Evolutionary conservation across 2,113 vertebrate genomes (phyloP), one percentile per base, ranked within the genome.

Genomic region (Columba janthina): DNA sequence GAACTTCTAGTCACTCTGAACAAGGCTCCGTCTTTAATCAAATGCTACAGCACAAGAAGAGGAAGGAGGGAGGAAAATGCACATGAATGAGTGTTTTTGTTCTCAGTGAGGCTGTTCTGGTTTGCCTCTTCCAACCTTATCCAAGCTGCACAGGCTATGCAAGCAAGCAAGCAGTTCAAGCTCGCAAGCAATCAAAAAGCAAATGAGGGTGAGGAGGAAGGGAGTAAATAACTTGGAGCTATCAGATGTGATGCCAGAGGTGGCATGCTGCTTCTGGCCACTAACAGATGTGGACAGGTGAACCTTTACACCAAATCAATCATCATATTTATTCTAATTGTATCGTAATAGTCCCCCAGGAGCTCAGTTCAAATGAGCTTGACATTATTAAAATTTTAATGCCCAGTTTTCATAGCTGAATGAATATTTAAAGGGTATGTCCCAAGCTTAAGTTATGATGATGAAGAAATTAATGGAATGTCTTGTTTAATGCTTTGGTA

Each of bases 371-470:
- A 98, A 98, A 98, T 98, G 98, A 98, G 98, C 98, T 98, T 98
- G 98, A 98, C 98, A 98, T 98, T 98, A 98, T 98, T 98, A 98
- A 98, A 98, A 98, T 98, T 98, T 98, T 98, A 98, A 98, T 98
- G 98, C 98, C 98, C 97, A 97, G 98, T 98, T 98, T 98, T 98
- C 98, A 98, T 98, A 98, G 98, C 98, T 98, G 98, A 98, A 98
- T 98, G 98, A 98, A 98, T 98, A 98, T 98, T 98, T 98, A 98
- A 98, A 98, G 98, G 98, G 97, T 98, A 98, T 98, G 97, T 98
- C 98, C 98, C 97, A 96, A 92, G 97, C 97, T 98, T 98, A 98
- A 98, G 97, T 98, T 98, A 98, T 98, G 98, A 98, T 98, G 98
- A 98, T 98, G 98, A 98, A 98, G 98, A 98, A 98, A 98, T 98